These are phyloP conservation scores for Venustoraphidia nigricollis DNA, from an alignment of 2,888 invertebrate genomes.

Conservation along the genomic window DNA sequence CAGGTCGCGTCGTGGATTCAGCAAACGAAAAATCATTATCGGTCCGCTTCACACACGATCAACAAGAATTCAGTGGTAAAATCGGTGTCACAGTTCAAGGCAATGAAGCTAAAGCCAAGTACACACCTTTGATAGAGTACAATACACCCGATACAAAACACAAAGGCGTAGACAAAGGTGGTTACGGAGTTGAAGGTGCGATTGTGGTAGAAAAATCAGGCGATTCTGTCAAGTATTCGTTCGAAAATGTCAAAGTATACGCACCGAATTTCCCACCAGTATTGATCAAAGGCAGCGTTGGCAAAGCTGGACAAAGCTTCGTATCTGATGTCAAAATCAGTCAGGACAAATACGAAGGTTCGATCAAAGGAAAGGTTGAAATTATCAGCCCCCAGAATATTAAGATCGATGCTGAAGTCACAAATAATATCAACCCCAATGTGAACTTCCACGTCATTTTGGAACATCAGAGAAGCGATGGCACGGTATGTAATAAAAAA, in stretches of 20 bases:
- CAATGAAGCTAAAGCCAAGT: conserved; percentile 33
- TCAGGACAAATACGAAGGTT: conserved; percentile 30
- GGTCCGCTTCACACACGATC: conserved; percentile 39
- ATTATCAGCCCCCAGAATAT: conserved; percentile 26
- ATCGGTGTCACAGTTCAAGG: conserved; percentile 46
- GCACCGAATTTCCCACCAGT: conserved; percentile 28
- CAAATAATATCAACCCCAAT: conserved; percentile 41
- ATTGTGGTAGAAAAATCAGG: conserved; percentile 27
- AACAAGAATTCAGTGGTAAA: conserved; percentile 42
- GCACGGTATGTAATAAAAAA: conserved; percentile 23
- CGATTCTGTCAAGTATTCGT: conserved; percentile 33
- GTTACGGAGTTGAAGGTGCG: conserved; percentile 36
- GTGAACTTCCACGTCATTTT: conserved; percentile 44
- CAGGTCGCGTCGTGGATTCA: conserved; percentile 34
- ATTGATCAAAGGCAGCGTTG: conserved; percentile 34
- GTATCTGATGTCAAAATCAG: conserved; percentile 34
- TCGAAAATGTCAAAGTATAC: conserved; percentile 37
- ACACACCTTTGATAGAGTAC: conserved; percentile 54
- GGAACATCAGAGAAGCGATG: conserved; percentile 28
- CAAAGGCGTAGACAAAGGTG: conserved; percentile 23
- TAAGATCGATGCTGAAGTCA: conserved; percentile 32
- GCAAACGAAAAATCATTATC: conserved; percentile 42
- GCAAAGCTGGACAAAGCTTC: conserved; percentile 24
- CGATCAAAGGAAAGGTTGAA: conserved; percentile 32
- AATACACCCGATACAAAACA: conserved; percentile 35